Evolutionary conservation across 2,113 vertebrate genomes (phyloP).

Genomic region (Callithrix jacchus): DNA sequence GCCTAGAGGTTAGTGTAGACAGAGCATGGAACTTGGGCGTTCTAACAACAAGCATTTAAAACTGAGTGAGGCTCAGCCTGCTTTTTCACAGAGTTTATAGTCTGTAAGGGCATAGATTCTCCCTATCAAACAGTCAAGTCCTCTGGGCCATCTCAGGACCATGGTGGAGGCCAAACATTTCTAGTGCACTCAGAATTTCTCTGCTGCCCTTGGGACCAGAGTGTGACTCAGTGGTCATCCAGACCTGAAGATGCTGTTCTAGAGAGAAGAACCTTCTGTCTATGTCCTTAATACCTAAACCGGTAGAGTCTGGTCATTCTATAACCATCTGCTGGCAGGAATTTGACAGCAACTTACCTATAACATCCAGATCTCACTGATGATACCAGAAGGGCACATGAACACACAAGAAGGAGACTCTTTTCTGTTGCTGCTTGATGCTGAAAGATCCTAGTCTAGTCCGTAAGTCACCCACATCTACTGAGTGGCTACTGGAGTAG

Average conservation of each 20-base stretch:
- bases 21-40: neutral
- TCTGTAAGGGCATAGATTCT: neutral
- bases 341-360: neutral
- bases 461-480: neutral
- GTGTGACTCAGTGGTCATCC: neutral
- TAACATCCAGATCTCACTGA: neutral
- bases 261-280: neutral
- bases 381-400: neutral
- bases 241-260: neutral
- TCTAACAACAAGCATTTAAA: neutral
- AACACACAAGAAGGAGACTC: neutral
- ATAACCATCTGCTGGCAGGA: neutral
- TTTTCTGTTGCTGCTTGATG: neutral
- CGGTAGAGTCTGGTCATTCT: neutral
- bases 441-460: neutral
- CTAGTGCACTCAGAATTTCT: neutral
- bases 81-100: neutral
- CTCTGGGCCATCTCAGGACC: neutral
- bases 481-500: neutral
- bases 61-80: neutral
- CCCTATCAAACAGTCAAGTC: neutral
- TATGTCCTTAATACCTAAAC: neutral
- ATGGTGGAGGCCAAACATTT: neutral
- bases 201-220: neutral
- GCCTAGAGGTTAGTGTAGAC: neutral